These are phyloP conservation scores for Darevskia mixta DNA, from an alignment of 2,797 vertebrate genomes.

Conservation along the genomic window DNA sequence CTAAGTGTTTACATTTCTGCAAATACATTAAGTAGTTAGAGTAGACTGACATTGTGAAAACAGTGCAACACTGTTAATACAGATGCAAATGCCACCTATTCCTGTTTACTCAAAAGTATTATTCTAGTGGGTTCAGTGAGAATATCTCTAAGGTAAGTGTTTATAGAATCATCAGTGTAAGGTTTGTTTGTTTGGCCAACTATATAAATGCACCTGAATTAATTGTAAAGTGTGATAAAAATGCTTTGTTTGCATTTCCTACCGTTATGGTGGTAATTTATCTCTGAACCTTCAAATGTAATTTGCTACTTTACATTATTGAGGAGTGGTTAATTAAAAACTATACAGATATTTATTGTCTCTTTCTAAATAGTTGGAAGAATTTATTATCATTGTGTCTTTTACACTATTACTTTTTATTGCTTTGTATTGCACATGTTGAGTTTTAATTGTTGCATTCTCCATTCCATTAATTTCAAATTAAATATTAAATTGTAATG, in stretches of 20 bases:
- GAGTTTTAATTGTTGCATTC: slow-evolving; percentile 70
- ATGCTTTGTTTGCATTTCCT: slow-evolving; percentile 43
- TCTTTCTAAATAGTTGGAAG: slow-evolving; percentile 58
- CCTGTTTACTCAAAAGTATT: not conserved
- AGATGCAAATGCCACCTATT: not conserved
- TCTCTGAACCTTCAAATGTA: slow-evolving; percentile 65
- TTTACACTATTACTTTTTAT: slow-evolving; percentile 73
- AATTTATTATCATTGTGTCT: slow-evolving; percentile 68
- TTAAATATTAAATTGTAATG: slow-evolving; percentile 71
- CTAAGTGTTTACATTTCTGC: no score
- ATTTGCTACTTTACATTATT: slow-evolving; percentile 76
- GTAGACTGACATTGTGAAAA: no score
- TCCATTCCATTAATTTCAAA: slow-evolving; percentile 78
- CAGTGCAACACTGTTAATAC: not conserved
- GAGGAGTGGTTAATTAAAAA: slow-evolving; percentile 76
- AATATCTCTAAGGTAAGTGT: not conserved
- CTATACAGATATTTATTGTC: slow-evolving; percentile 69
- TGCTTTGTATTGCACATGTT: slow-evolving; percentile 57
- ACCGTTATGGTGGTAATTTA: slow-evolving; percentile 54
- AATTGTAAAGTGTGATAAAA: slow-evolving; percentile 36
- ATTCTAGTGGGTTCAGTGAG: not conserved
- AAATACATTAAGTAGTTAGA: no score
- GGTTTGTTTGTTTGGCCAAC: not conserved
- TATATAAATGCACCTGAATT: slow-evolving; percentile 26
- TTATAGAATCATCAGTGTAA: not conserved